Evolutionary conservation across 2,888 invertebrate species (phyloP).

Genomic region (Eristalinus aeneus): DNA sequence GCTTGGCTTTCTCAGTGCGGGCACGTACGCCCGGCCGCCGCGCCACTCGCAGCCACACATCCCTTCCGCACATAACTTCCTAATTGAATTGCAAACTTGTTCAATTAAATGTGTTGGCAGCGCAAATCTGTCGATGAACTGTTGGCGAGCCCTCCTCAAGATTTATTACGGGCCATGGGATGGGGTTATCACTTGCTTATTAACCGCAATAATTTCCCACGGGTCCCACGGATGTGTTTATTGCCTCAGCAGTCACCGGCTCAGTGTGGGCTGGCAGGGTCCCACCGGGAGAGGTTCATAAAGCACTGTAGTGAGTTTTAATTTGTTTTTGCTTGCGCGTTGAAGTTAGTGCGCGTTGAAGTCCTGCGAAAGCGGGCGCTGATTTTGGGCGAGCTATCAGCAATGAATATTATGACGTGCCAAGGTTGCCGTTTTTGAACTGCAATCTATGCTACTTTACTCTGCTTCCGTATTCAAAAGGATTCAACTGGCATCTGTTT

Average conservation of each 20-base stretch:
- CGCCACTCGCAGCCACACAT: not conserved
- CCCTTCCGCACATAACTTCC: not conserved
- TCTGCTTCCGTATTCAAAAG: no score
- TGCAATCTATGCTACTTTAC: no score
- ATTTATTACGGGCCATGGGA: not conserved
- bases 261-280: not conserved
- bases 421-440: no score
- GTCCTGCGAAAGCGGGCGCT: no score
- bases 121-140: conserved; percentile 2
- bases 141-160: not conserved
- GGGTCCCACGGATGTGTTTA: not conserved
- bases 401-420: no score
- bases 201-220: not conserved
- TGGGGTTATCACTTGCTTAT: not conserved
- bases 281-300: not conserved
- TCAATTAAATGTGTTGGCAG: not conserved
- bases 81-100: conserved; percentile 36
- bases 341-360: no score
- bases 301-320: no score
- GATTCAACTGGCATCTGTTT: no score
- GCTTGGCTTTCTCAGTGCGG: no score
- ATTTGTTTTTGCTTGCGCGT: no score
- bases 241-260: not conserved
- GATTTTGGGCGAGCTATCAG: no score
- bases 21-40: not conserved